phyloP scores from a whole-genome alignment of 2,113 vertebrate species.

The Bombycilla garrulus region DNA sequence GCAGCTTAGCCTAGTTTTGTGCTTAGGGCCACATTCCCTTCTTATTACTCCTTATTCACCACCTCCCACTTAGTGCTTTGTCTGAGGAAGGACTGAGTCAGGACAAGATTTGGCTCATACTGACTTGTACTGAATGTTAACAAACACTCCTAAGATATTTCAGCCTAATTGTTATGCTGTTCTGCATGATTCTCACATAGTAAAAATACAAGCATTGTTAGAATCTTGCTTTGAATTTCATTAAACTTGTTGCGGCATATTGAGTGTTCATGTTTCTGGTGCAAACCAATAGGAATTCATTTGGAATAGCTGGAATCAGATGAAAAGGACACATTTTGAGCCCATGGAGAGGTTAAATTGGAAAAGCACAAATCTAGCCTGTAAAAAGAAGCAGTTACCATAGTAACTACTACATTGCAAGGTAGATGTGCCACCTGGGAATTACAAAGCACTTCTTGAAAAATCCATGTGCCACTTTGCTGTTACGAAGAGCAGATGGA shows the following conservation, averaged over 20 bases:
- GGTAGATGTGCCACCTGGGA: slow-evolving; percentile 44
- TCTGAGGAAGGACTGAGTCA: slow-evolving; percentile 4
- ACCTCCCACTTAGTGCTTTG: slow-evolving; percentile 30
- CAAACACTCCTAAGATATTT: background rate
- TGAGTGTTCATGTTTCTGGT: background rate
- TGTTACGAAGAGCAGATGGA: slow-evolving; percentile 49
- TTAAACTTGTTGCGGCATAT: background rate
- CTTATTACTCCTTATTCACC: background rate
- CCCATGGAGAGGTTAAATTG: slow-evolving; percentile 53
- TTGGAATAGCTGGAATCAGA: slow-evolving; percentile 1
- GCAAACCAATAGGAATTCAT: background rate
- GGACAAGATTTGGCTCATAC: background rate
- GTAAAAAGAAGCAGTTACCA: slow-evolving; percentile 58
- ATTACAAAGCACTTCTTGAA: slow-evolving; percentile 59
- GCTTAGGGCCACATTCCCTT: background rate
- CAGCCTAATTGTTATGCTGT: background rate
- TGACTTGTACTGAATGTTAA: background rate
- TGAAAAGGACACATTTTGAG: slow-evolving; percentile 11
- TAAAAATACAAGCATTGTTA: background rate
- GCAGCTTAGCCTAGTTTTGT: background rate
- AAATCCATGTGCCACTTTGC: slow-evolving; percentile 26
- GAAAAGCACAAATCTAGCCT: slow-evolving; percentile 26
- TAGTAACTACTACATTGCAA: slow-evolving; percentile 29
- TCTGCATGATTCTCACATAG: background rate
- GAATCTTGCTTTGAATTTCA: background rate